phyloP scores from a whole-genome alignment of 2,113 vertebrate species.

The Triplophysa dalaica region DNA sequence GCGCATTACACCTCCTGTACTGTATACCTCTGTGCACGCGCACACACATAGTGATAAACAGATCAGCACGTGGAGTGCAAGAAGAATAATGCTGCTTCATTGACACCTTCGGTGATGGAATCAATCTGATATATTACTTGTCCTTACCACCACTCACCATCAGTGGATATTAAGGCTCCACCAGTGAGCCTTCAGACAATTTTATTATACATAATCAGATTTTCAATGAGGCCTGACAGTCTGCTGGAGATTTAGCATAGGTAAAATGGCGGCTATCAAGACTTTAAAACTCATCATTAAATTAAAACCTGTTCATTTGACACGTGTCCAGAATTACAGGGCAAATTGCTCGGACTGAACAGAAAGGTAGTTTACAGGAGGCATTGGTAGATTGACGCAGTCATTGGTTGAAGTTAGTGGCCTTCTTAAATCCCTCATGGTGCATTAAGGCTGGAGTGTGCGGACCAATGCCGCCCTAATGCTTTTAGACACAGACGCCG shows the following conservation, averaged over 20 bases:
- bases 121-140: slow-evolving; percentile 47
- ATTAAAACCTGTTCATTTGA: slow-evolving; percentile 49
- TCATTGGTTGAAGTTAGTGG: slow-evolving; percentile 19
- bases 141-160: slow-evolving; percentile 48
- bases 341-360: slow-evolving; percentile 25
- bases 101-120: slow-evolving; percentile 51
- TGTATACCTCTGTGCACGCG: not conserved
- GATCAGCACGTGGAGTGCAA: slow-evolving; percentile 37
- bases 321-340: slow-evolving; percentile 34
- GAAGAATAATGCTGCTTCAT: slow-evolving; percentile 40
- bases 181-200: slow-evolving; percentile 49
- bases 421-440: slow-evolving; percentile 30
- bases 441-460: slow-evolving; percentile 47
- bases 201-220: slow-evolving; percentile 57
- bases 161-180: slow-evolving; percentile 51
- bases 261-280: slow-evolving; percentile 45
- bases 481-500: slow-evolving; percentile 40
- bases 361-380: slow-evolving; percentile 26
- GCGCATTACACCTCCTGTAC: slow-evolving; percentile 10
- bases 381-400: slow-evolving; percentile 21
- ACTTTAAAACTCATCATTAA: slow-evolving; percentile 42
- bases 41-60: slow-evolving; percentile 31
- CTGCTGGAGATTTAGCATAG: slow-evolving; percentile 49
- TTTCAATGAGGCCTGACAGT: slow-evolving; percentile 41
- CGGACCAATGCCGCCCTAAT: slow-evolving; percentile 46